Conservation (phyloP, 2,888 invertebrate species). For the Chydorus sphaericus region DNA sequence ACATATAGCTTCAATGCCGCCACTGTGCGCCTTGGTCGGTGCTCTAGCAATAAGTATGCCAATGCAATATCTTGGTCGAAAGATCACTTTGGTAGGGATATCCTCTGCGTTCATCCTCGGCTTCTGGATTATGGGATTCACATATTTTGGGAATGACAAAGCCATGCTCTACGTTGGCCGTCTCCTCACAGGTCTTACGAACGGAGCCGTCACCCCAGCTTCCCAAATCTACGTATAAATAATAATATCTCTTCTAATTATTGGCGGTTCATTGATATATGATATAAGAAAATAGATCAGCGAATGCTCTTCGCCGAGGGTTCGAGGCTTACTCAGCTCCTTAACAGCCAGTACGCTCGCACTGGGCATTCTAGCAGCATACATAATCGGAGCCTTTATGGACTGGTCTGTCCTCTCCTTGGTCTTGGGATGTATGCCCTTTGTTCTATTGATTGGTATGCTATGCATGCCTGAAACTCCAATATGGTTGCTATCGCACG, state of each 20-base stretch:
- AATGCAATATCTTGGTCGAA: neutral
- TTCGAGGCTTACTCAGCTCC: slow-evolving; percentile 17
- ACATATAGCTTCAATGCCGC: neutral
- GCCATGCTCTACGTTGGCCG: slow-evolving; percentile 15
- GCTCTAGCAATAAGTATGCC: neutral
- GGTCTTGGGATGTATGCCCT: slow-evolving; percentile 59
- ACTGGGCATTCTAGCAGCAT: slow-evolving; percentile 54
- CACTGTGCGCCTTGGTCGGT: slow-evolving; percentile 3
- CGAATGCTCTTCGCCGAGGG: slow-evolving; percentile 16
- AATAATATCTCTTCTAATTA: too few species aligned
- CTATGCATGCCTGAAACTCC: slow-evolving; percentile 83
- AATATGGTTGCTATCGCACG: slow-evolving; percentile 70
- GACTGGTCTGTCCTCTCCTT: slow-evolving; percentile 69
- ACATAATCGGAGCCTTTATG: slow-evolving; percentile 57
- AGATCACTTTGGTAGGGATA: neutral
- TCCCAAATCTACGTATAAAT: slow-evolving; percentile 14
- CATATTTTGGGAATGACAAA: neutral
- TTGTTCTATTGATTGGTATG: slow-evolving; percentile 64
- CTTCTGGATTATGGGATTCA: neutral
- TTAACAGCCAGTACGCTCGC: slow-evolving; percentile 15
- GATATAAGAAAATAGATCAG: slow-evolving; percentile 16
- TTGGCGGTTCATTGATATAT: too few species aligned
- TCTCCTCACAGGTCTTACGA: slow-evolving; percentile 14
- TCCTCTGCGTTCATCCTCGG: neutral
- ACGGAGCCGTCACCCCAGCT: slow-evolving; percentile 14